Base-by-base conservation (phyloP, 2,888 invertebrate species). In the Drosophila affinis region DNA sequence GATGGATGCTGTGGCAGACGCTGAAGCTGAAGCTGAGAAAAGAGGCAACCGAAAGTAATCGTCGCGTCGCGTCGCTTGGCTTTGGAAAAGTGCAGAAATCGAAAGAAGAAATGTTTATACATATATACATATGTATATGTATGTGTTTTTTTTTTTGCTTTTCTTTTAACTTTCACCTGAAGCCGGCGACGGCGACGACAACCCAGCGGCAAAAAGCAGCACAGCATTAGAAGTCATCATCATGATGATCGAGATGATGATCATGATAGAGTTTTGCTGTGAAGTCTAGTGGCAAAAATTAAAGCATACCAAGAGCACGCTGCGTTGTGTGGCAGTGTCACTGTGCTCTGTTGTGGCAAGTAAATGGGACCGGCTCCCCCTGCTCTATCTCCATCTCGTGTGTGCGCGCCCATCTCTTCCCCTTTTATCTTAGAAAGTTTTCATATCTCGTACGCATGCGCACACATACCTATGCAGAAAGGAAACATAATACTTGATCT, bases 21-120 rank as follows among this genome's bases (percentile, higher is more conserved):
- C 14, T 39, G 39, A 14, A 27, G 27, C 6, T 27, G 39, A 14
- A 39, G 27, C 27, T 27, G 27, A 27, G 27, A 27, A 34, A 57
- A 60, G 62, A 73, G 59, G 45, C 70, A 78, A 81, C 81, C 72
- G 87, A 81, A 78, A 82, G 81, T 82, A 77, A 83, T 87, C 70
- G 76, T 76, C 88, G 82, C 79, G 76, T 76, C 88, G 82, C 79
- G 76, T 76, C 88, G 82, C 79, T 85, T 67, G 51, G 52, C 77
- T 71, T 81, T 79, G 81, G 72, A 78, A 85, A 87, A 87, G 69
- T 87, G 80, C 77, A 85, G 62, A 77, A 67, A 82, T 75, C 72
- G 77, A 88, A 88, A 87, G 57, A 61, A 76, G 58, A 55, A 73
- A 67, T 61, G 67, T 61, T 68, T 52, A 71, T 58, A 27, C 9